Conservation (phyloP, 2,888 invertebrate genomes). For the Norana najaformis region DNA sequence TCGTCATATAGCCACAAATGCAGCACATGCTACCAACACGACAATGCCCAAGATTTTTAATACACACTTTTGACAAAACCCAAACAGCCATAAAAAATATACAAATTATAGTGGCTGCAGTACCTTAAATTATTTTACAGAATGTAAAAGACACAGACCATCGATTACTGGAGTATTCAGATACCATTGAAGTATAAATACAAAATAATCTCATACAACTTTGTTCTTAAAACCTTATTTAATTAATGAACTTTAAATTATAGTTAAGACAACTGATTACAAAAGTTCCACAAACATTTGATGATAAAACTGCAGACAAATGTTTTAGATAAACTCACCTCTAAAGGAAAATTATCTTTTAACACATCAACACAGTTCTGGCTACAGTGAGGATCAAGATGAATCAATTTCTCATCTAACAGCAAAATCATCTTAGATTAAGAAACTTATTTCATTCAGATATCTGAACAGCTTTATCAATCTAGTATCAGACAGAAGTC, state of each 20-base stretch:
- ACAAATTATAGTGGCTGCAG: not conserved
- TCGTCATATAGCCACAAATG: not conserved
- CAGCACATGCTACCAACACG: not conserved
- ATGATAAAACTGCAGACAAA: not conserved
- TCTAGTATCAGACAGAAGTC: not conserved
- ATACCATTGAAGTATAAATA: not conserved
- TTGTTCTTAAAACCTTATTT: not conserved
- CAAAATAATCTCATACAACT: not conserved
- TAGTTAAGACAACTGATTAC: not conserved
- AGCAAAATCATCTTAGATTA: slow-evolving; percentile 25
- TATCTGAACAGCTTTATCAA: not conserved
- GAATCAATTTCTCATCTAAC: slow-evolving; percentile 82
- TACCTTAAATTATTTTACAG: not conserved
- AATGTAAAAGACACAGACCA: not conserved
- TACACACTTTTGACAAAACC: not conserved
- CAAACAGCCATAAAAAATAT: not conserved
- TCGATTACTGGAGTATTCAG: not conserved
- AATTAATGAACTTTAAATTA: not conserved
- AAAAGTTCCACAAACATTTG: not conserved
- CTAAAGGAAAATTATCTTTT: slow-evolving; percentile 74
- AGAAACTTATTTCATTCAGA: not conserved
- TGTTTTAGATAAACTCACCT: slow-evolving; percentile 47
- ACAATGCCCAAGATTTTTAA: not conserved
- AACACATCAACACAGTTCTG: slow-evolving; percentile 86
- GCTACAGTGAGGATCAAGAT: slow-evolving; percentile 91